These are phyloP conservation scores for Taurulus bubalis DNA, from an alignment of 2,113 vertebrate species.

Conservation along the genomic window DNA sequence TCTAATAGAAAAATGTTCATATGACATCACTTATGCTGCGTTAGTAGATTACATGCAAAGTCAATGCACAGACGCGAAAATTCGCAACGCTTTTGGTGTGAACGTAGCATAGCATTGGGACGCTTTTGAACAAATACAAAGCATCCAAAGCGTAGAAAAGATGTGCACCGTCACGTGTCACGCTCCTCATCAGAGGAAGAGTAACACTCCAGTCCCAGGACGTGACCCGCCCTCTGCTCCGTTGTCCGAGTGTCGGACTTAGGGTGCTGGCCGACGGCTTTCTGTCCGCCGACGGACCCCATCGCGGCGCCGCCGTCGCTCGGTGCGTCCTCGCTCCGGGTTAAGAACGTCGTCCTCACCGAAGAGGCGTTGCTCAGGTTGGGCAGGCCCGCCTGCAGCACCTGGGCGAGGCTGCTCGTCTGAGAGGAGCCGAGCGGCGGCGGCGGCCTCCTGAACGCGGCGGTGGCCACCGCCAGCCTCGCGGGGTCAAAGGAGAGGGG, in stretches of 20 bases:
- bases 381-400: constrained; percentile 79
- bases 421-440: constrained; percentile 37
- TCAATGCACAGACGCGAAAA: no score
- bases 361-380: constrained; percentile 68
- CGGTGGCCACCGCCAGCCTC: constrained; percentile 75
- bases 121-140: neutral
- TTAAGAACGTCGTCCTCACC: constrained; percentile 2
- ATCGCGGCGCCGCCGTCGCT: accelerated
- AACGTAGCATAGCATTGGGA: no score
- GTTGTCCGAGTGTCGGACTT: neutral
- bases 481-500: constrained; percentile 81
- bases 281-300: neutral
- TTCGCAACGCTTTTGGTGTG: no score
- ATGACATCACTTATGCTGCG: no score
- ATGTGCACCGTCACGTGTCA: constrained; percentile 38
- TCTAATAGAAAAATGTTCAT: neutral
- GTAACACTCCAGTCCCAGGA: constrained; percentile 83
- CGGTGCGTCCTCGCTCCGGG: neutral
- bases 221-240: constrained; percentile 48
- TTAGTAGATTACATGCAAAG: no score
- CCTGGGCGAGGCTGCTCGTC: constrained; percentile 65
- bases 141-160: neutral
- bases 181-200: constrained; percentile 83
- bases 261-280: neutral
- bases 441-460: constrained; percentile 66